phyloP scores from a whole-genome alignment of 2,113 vertebrate species.

The Apeltes quadracus region DNA sequence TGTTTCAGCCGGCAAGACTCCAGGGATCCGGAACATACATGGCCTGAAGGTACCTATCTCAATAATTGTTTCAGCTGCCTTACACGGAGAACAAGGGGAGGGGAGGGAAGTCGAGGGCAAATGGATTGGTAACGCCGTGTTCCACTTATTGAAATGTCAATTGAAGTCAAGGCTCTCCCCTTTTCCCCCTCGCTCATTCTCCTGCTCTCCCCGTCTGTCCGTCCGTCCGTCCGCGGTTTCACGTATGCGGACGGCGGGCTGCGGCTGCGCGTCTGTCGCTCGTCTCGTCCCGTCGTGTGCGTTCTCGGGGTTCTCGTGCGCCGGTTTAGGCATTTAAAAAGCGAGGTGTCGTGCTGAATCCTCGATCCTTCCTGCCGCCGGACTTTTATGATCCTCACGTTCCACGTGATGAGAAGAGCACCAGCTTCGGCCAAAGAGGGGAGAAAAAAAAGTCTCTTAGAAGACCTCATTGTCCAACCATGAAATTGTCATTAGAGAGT shows the following conservation, averaged over 20 bases:
- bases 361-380: conserved; percentile 26
- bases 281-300: conserved; percentile 15
- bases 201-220: conserved; percentile 54
- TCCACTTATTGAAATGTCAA: conserved; percentile 99
- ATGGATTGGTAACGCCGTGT: conserved; percentile 98
- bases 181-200: conserved; percentile 70
- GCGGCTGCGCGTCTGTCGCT: conserved; percentile 13
- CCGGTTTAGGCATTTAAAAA: conserved; percentile 34
- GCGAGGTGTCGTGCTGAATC: conserved; percentile 46
- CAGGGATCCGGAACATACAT: conserved; percentile 99
- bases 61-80: conserved; percentile 97
- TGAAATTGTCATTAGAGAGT: conserved; percentile 73
- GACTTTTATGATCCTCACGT: conserved; percentile 53
- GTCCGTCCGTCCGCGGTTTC: conserved; percentile 61
- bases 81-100: conserved; percentile 61
- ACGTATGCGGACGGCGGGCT: conserved; percentile 51
- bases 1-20: conserved; percentile 99
- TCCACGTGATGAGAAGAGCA: conserved; percentile 30
- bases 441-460: conserved; percentile 50
- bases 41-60: conserved; percentile 99
- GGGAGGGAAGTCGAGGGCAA: conserved; percentile 84
- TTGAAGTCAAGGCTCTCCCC: conserved; percentile 86
- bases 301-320: conserved; percentile 38
- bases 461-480: conserved; percentile 59
- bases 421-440: conserved; percentile 35